Conservation (phyloP, 2,113 vertebrate genomes). For the Colinus virginianus region DNA sequence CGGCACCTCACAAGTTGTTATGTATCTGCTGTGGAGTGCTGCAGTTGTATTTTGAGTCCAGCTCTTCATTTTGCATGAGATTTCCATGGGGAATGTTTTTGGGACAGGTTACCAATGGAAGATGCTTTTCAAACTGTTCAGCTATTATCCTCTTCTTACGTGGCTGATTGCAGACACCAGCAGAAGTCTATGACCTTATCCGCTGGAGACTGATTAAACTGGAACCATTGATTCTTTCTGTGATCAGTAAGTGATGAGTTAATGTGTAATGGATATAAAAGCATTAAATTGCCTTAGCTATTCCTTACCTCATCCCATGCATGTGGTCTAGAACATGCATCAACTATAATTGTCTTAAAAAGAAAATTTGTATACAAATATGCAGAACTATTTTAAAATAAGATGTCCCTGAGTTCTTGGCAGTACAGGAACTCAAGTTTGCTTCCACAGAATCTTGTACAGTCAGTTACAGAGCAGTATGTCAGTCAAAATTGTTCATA, state of each 20-base stretch:
- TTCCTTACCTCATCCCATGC: neutral
- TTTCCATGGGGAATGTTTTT: neutral
- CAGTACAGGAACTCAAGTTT: neutral
- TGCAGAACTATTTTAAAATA: neutral
- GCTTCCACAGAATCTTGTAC: neutral
- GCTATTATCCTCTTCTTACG: neutral
- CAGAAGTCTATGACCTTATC: neutral
- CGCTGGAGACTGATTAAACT: slow-evolving; percentile 38
- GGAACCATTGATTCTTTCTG: slow-evolving; percentile 12
- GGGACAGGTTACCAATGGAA: neutral
- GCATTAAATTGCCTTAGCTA: neutral
- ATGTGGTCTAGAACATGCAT: neutral
- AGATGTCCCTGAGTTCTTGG: neutral
- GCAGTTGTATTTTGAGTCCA: neutral
- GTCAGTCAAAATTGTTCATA: neutral
- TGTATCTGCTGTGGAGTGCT: accelerated
- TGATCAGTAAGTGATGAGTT: slow-evolving; percentile 26
- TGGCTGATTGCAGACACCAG: slow-evolving; percentile 12
- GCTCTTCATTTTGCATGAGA: neutral
- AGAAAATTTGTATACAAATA: too few relatives aligned
- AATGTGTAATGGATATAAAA: slow-evolving; percentile 32
- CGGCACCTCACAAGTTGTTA: accelerated
- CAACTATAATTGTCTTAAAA: neutral
- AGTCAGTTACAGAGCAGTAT: neutral
- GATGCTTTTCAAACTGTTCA: neutral